Evolutionary conservation across 64 coral and sea anemone species (phyloP).

Genomic region (Stichodactyla mertensii): DNA sequence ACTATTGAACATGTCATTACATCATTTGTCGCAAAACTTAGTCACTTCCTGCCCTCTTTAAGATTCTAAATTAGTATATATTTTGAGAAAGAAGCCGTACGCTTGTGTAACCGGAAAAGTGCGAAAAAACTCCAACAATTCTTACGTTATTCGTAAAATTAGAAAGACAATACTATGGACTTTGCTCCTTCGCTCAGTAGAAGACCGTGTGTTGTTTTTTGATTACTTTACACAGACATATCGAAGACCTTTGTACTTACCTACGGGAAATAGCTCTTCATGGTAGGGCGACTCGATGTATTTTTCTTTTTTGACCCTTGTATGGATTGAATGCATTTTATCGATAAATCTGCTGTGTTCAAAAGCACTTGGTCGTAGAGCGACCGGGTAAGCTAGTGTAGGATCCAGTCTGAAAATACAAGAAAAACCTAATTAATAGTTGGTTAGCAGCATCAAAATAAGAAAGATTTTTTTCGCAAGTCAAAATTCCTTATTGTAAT

Average conservation of each 20-base stretch:
- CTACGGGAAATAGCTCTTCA: slow-evolving; percentile 56
- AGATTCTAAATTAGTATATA: not conserved
- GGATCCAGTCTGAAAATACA: slow-evolving; percentile 69
- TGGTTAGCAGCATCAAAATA: not conserved
- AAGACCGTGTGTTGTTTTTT: not conserved
- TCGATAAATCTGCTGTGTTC: slow-evolving; percentile 86
- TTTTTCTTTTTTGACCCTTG: slow-evolving; percentile 79
- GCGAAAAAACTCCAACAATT: not conserved
- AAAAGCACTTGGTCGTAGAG: slow-evolving; percentile 73
- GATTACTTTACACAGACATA: no score
- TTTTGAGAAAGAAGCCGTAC: not conserved
- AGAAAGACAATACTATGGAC: not conserved
- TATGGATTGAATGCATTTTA: slow-evolving; percentile 74
- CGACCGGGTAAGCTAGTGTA: slow-evolving; percentile 70
- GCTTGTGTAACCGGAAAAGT: not conserved
- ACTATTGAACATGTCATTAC: not conserved
- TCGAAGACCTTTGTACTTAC: slow-evolving; percentile 34
- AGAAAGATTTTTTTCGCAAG: not conserved
- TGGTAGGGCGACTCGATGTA: slow-evolving; percentile 40
- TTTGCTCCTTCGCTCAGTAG: not conserved
- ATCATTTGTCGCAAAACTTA: not conserved
- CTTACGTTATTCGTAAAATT: not conserved
- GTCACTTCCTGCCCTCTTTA: not conserved
- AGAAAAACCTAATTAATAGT: not conserved
- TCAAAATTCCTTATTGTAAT: not conserved